A percentile compares a stretch with the other conserved stretches of the same genome.
Conservation (phyloP, 2,113 vertebrate genomes). For the Paramormyrops kingsleyae region DNA sequence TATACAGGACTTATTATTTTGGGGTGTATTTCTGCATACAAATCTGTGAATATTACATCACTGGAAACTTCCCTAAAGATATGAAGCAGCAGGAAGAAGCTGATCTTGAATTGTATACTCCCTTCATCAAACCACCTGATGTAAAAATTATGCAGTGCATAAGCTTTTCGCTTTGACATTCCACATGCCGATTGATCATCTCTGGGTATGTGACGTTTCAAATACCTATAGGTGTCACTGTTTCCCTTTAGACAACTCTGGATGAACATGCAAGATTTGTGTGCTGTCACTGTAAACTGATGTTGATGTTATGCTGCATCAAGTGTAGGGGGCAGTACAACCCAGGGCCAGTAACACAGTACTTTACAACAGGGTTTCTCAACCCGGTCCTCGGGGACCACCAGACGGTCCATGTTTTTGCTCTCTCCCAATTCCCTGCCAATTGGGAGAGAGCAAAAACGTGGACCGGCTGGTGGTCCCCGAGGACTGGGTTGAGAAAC, state of each 20-base stretch:
- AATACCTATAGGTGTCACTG: not conserved
- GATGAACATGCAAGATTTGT: not conserved
- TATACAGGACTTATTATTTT: not conserved
- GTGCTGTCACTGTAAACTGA: not conserved
- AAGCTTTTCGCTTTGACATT: not conserved
- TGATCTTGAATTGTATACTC: not conserved
- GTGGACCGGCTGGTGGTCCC: too few species aligned
- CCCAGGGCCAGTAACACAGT: not conserved
- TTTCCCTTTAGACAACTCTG: not conserved
- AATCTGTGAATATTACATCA: not conserved
- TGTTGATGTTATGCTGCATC: not conserved
- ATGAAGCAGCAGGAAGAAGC: not conserved
- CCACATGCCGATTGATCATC: not conserved
- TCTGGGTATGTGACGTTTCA: not conserved
- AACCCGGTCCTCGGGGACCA: too few species aligned
- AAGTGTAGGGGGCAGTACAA: not conserved
- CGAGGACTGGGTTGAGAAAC: too few species aligned
- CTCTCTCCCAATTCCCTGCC: too few species aligned
- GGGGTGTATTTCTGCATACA: not conserved
- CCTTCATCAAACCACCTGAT: not conserved
- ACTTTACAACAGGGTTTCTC: too few species aligned
- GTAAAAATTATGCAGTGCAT: not conserved
- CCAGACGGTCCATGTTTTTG: too few species aligned
- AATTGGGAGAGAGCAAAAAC: too few species aligned
- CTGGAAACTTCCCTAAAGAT: not conserved